phyloP scores from a whole-genome alignment of 2,888 invertebrate species.

The Seladonia tumulorum region DNA sequence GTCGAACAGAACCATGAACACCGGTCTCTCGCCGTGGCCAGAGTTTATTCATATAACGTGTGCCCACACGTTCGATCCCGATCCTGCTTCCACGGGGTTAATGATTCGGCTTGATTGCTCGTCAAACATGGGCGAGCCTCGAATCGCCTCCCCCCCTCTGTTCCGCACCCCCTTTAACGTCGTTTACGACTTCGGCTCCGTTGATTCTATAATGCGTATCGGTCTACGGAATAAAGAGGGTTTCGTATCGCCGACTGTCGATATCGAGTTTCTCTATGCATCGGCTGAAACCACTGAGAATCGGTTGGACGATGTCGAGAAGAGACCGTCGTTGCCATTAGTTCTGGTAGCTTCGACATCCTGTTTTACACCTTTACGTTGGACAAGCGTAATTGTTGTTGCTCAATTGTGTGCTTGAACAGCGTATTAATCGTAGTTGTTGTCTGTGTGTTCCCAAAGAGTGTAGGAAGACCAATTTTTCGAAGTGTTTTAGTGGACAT shows the following conservation, averaged over 20 bases:
- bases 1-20: constrained; percentile 27
- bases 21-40: constrained; percentile 5
- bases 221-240: constrained; percentile 42
- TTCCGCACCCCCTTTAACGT: constrained; percentile 54
- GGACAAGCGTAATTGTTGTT: too few relatives aligned
- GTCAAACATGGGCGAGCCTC: constrained; percentile 83
- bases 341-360: background rate
- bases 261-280: constrained; percentile 27
- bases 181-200: constrained; percentile 58
- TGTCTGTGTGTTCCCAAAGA: too few relatives aligned
- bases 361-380: too few relatives aligned
- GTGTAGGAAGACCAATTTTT: too few relatives aligned
- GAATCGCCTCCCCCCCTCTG: constrained; percentile 63
- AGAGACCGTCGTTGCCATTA: background rate
- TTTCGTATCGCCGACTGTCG: constrained; percentile 36
- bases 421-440: too few relatives aligned
- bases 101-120: constrained; percentile 84
- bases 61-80: constrained; percentile 69
- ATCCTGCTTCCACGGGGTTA: constrained; percentile 77
- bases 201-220: constrained; percentile 56
- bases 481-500: too few relatives aligned
- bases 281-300: background rate
- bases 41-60: constrained; percentile 70
- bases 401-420: too few relatives aligned
- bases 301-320: background rate